Evolutionary conservation across 2,888 invertebrate genomes (phyloP).

Genomic region (Hanleya hanleyi): DNA sequence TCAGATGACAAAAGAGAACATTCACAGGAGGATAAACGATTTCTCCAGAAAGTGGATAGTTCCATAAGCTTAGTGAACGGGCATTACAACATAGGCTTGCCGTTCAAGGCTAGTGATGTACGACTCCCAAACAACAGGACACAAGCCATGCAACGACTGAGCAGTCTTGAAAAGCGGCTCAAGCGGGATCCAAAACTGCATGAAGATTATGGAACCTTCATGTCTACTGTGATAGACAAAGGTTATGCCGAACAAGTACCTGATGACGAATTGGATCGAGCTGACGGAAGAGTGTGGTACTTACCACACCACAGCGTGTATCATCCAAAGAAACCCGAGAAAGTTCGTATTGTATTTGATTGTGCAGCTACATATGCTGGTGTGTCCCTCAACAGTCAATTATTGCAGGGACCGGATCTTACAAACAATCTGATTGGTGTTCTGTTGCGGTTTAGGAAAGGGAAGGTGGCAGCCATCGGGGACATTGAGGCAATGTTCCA

Average conservation of each 20-base stretch:
- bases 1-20: constrained; percentile 20
- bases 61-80: constrained; percentile 16
- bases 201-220: constrained; percentile 21
- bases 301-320: no score
- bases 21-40: constrained; percentile 16
- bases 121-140: constrained; percentile 8
- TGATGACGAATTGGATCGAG: not conserved
- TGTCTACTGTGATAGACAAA: constrained; percentile 28
- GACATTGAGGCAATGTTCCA: no score
- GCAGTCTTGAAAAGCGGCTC: constrained; percentile 11
- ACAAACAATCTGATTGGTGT: no score
- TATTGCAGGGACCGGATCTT: no score
- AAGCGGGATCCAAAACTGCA: constrained; percentile 13
- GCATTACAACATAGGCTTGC: constrained; percentile 19
- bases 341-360: no score
- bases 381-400: no score
- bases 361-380: no score
- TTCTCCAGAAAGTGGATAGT: constrained; percentile 10
- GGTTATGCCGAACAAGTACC: constrained; percentile 22
- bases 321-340: no score
- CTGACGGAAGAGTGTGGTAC: not conserved
- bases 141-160: constrained; percentile 18
- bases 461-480: no score
- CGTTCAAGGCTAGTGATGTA: constrained; percentile 11
- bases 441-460: no score